Conservation (phyloP, 2,797 vertebrate species). For the Sebastes diploproa region DNA sequence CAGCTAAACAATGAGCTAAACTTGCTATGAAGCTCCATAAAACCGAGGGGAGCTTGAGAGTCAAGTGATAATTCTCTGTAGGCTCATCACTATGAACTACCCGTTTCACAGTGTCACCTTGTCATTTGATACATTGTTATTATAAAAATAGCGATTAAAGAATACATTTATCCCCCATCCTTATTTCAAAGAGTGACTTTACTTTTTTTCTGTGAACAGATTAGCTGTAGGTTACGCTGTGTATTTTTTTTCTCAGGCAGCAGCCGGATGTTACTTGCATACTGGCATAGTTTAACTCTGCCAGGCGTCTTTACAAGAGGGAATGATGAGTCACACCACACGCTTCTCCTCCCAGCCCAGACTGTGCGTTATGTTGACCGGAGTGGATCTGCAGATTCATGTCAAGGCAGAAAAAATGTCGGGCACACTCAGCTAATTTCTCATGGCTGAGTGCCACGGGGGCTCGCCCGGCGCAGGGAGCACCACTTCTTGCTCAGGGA, state of each 20-base stretch:
- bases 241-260: conserved; percentile 7
- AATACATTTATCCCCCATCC: background rate
- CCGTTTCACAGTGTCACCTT: background rate
- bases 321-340: conserved; percentile 52
- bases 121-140: background rate
- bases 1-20: background rate
- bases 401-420: conserved; percentile 41
- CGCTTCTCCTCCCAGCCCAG: conserved; percentile 12
- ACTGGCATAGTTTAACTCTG: conserved; percentile 14
- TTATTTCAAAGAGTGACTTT: background rate
- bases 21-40: background rate
- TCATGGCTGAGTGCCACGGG: conserved; percentile 50
- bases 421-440: conserved; percentile 57
- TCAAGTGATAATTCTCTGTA: background rate
- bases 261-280: background rate
- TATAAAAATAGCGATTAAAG: background rate
- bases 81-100: background rate
- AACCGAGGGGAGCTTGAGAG: background rate
- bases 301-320: conserved; percentile 11
- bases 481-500: conserved; percentile 24
- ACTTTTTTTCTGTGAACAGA: background rate
- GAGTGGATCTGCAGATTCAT: conserved; percentile 41
- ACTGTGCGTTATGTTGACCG: conserved; percentile 33
- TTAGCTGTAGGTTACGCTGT: background rate
- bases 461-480: conserved; percentile 29